phyloP scores from a whole-genome alignment of 1,140 invertebrate genomes.

The Bradynema listronoti region DNA sequence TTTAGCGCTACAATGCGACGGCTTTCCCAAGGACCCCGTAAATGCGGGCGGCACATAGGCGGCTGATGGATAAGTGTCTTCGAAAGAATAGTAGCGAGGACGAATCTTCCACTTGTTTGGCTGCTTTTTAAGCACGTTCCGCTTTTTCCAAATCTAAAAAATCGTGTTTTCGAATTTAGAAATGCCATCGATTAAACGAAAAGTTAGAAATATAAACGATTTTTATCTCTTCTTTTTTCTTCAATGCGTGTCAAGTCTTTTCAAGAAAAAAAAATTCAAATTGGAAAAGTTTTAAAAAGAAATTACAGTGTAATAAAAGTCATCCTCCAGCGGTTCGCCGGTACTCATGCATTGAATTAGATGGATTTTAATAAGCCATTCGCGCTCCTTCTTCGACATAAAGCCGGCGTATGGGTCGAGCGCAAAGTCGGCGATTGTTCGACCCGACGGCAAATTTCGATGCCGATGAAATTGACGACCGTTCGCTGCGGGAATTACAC shows the following conservation, averaged over 20 bases:
- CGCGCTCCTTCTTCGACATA: slow-evolving; percentile 55
- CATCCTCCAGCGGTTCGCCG: slow-evolving; percentile 50
- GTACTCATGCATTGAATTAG: slow-evolving; percentile 51
- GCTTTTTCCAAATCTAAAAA: slow-evolving; percentile 49
- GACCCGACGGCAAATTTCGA: slow-evolving; percentile 33
- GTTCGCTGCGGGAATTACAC: too few relatives aligned
- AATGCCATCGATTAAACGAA: too few relatives aligned
- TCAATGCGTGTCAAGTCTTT: too few relatives aligned
- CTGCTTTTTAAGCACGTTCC: slow-evolving; percentile 32
- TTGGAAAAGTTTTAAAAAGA: slow-evolving; percentile 3
- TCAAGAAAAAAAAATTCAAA: too few relatives aligned
- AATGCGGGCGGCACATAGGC: slow-evolving; percentile 39
- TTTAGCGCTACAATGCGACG: slow-evolving; percentile 35
- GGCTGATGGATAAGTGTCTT: slow-evolving; percentile 38
- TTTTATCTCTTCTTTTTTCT: too few relatives aligned
- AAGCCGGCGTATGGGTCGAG: slow-evolving; percentile 56
- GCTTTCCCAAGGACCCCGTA: slow-evolving; percentile 42
- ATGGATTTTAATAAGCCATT: slow-evolving; percentile 57
- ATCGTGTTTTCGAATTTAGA: too few relatives aligned
- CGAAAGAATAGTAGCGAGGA: slow-evolving; percentile 45
- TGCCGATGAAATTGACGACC: too few relatives aligned
- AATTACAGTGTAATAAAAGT: slow-evolving; percentile 52
- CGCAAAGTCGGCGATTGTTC: slow-evolving; percentile 51
- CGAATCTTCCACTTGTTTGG: slow-evolving; percentile 38
- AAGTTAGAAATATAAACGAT: too few relatives aligned